A percentile compares a stretch with the other conserved stretches of the same genome.
Conservation (phyloP, 1,140 invertebrate species). For the Drosophila ananassae region DNA sequence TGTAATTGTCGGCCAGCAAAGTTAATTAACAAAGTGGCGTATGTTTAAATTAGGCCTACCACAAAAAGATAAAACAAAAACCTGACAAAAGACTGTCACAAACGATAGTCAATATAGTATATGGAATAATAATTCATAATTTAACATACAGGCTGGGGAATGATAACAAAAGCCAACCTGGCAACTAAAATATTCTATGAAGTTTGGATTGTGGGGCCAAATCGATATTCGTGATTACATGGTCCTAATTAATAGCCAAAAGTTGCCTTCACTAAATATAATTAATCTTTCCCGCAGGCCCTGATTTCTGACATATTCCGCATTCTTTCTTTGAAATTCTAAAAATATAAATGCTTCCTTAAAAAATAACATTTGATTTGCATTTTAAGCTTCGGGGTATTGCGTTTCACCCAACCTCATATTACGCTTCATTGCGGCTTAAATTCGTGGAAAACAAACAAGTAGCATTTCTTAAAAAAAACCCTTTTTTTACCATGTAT, state of each 20-base stretch:
- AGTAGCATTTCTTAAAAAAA: conserved; percentile 1
- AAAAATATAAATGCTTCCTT: conserved; percentile 13
- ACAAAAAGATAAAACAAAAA: conserved; percentile 13
- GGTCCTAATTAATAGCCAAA: conserved; percentile 25
- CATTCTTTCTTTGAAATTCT: not conserved
- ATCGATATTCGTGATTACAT: conserved; percentile 2
- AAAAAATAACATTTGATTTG: not conserved
- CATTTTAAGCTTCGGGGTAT: not conserved
- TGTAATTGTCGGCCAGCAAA: not conserved
- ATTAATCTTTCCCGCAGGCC: not conserved
- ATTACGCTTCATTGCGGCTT: not conserved
- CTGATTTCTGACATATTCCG: too few species aligned
- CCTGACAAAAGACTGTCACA: conserved; percentile 1
- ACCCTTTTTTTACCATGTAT: not conserved
- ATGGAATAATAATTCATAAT: conserved; percentile 37
- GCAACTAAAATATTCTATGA: conserved; percentile 3
- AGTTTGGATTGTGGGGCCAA: not conserved
- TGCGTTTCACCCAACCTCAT: not conserved
- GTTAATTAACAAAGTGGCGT: conserved; percentile 18
- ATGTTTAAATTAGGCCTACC: conserved; percentile 2
- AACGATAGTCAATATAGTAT: not conserved
- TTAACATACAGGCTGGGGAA: conserved; percentile 2
- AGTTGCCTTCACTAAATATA: not conserved
- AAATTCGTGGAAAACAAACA: conserved; percentile 1
- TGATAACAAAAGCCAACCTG: conserved; percentile 9